Conservation (phyloP, 2,113 vertebrate genomes). For the Noctilio leporinus region DNA sequence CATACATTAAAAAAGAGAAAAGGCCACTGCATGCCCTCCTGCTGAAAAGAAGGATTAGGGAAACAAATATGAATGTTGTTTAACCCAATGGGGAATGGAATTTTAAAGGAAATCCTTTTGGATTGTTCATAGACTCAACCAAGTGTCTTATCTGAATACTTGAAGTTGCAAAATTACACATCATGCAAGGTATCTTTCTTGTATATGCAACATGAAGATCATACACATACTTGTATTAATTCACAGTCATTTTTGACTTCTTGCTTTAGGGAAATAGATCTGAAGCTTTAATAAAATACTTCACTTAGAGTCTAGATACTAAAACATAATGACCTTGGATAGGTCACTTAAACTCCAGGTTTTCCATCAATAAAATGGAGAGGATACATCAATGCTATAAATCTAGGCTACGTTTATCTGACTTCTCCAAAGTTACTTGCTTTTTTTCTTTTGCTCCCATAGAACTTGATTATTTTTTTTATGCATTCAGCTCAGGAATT, state of each 20-base stretch:
- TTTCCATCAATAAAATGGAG: neutral
- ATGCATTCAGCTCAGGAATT: neutral
- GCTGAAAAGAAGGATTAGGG: neutral
- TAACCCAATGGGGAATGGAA: neutral
- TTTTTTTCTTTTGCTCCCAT: neutral
- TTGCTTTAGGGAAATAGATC: neutral
- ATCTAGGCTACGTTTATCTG: neutral
- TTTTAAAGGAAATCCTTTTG: neutral
- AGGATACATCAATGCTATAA: neutral
- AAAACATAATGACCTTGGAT: neutral
- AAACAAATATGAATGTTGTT: constrained; percentile 5
- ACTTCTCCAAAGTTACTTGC: neutral
- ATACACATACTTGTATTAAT: neutral
- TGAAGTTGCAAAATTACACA: neutral
- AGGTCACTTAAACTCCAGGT: neutral
- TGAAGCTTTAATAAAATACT: neutral
- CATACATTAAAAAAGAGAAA: constrained; percentile 35
- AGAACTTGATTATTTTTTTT: neutral
- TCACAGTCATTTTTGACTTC: neutral
- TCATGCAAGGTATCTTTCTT: neutral
- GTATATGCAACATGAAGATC: neutral
- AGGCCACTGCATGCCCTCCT: neutral
- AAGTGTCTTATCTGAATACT: neutral
- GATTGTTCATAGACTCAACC: neutral
- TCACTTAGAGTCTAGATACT: neutral